phyloP scores from a whole-genome alignment of 2,113 vertebrate genomes.

The Oryzias curvinotus region DNA sequence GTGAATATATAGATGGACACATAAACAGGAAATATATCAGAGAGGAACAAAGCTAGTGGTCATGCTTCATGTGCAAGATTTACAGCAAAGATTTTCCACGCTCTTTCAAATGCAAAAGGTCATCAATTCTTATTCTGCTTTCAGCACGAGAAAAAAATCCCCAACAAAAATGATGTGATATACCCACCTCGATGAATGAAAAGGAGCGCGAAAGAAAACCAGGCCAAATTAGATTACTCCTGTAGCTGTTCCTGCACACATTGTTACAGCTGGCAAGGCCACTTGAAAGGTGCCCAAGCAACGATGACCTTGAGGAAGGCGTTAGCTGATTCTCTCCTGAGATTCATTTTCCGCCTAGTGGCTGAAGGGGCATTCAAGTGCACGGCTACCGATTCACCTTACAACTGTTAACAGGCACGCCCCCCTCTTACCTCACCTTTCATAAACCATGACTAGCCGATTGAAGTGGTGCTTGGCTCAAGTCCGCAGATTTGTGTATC shows the following conservation, averaged over 20 bases:
- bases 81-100: slow-evolving; percentile 56
- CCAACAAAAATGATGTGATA: slow-evolving; percentile 26
- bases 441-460: slow-evolving; percentile 29
- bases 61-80: slow-evolving; percentile 64
- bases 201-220: slow-evolving; percentile 33
- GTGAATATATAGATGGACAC: slow-evolving; percentile 20
- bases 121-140: slow-evolving; percentile 63
- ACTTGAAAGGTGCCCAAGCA: slow-evolving; percentile 53
- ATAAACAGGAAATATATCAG: slow-evolving; percentile 13
- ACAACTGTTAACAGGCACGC: slow-evolving; percentile 35
- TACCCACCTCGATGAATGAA: slow-evolving; percentile 29
- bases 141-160: slow-evolving; percentile 14
- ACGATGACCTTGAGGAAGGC: slow-evolving; percentile 61
- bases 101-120: slow-evolving; percentile 70
- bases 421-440: slow-evolving; percentile 5
- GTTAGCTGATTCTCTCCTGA: slow-evolving; percentile 39
- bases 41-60: slow-evolving; percentile 44
- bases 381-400: slow-evolving; percentile 51
- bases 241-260: slow-evolving; percentile 60
- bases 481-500: slow-evolving; percentile 26
- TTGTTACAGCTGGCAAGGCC: slow-evolving; percentile 57
- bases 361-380: slow-evolving; percentile 41
- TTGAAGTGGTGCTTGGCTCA: slow-evolving; percentile 32
- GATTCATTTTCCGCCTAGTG: slow-evolving; percentile 45
- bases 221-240: slow-evolving; percentile 62